A percentile compares a stretch with the other conserved stretches of the same genome.
Evolutionary conservation across 23 tunicate genomes (phyloP).

Genomic region (Ciona savignyi): DNA sequence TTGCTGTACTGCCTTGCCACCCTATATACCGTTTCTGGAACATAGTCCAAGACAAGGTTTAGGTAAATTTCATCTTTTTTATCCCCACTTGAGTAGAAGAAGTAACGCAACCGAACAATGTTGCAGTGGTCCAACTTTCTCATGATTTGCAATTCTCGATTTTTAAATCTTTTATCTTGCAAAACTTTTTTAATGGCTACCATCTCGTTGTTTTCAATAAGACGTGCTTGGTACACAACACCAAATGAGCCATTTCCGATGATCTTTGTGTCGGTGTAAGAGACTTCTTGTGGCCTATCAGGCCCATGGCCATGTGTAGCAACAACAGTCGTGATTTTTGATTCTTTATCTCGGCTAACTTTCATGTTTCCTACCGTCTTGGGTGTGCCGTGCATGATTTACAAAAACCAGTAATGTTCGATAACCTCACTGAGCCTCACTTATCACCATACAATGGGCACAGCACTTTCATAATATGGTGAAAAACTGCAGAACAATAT

Average conservation of each 20-base stretch:
- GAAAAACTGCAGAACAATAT: no score
- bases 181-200: slow-evolving; percentile 96
- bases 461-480: no score
- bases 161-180: slow-evolving; percentile 98
- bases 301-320: slow-evolving; percentile 98
- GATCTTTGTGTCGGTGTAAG: slow-evolving; percentile 95
- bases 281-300: slow-evolving; percentile 86
- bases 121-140: slow-evolving; percentile 94
- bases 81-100: slow-evolving; percentile 97
- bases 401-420: no score
- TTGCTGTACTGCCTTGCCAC: slow-evolving; percentile 97
- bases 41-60: slow-evolving; percentile 91
- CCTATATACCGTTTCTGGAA: slow-evolving; percentile 92
- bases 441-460: no score
- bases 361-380: slow-evolving; percentile 31
- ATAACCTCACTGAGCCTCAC: no score
- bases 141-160: slow-evolving; percentile 98
- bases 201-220: slow-evolving; percentile 64
- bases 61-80: slow-evolving; percentile 97
- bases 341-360: slow-evolving; percentile 77
- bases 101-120: slow-evolving; percentile 84
- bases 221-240: slow-evolving; percentile 94
- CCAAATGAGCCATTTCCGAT: slow-evolving; percentile 99
- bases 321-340: slow-evolving; percentile 79
- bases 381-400: no score